Base-by-base conservation (phyloP, 2,888 invertebrate genomes). In the Nemoura dubitans region DNA sequence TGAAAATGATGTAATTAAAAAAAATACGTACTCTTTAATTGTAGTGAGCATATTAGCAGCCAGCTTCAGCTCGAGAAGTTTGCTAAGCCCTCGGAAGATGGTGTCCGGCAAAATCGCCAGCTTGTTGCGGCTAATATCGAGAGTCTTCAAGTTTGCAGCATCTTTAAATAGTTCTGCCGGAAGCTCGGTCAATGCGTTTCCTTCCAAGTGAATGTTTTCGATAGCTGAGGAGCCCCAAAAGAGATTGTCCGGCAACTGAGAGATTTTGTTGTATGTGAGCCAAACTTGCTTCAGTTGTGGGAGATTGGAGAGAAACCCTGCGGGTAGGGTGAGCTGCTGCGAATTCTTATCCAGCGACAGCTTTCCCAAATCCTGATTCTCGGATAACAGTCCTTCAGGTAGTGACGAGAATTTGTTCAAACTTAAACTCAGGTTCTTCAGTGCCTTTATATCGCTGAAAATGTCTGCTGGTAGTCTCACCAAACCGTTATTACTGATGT, bases 41-140 rank as follows among this genome's bases (percentile, higher is more conserved):
- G 92, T 92, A 0, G 91, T 91, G 76, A 96, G 91, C 28, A 92
- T 92, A 91, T 97, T 97, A 87, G 94, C 91, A 59, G 94, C 93
- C 85, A 97, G 91, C 90, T 94, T 93, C 14, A 97, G 91, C 27
- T 90, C 92, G 89, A 93, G 92, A 88, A 97, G 91, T 87, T 93
- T 93, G 0, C 91, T 91, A 87, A 94, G 91, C 25, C 93, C 91
- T 3, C 91, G 91, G 90, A 96, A 95, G 84, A 95, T 89, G 84
- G 92, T 92, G 76, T 94, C 93, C 26, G 94, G 93, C 86, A 96
- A 91, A 29, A 91, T 91, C 76, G 90, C 91, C 10, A 97, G 89
- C 84, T 92, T 91, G 91, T 97, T 97, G 87, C 93, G 91, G 88
- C 94, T 93, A 86, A 97, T 91, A 89, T 95, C 94, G 87, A 97